These are phyloP conservation scores for Hydropotes inermis DNA, from an alignment of 2,113 vertebrate species.

Conservation along the genomic window DNA sequence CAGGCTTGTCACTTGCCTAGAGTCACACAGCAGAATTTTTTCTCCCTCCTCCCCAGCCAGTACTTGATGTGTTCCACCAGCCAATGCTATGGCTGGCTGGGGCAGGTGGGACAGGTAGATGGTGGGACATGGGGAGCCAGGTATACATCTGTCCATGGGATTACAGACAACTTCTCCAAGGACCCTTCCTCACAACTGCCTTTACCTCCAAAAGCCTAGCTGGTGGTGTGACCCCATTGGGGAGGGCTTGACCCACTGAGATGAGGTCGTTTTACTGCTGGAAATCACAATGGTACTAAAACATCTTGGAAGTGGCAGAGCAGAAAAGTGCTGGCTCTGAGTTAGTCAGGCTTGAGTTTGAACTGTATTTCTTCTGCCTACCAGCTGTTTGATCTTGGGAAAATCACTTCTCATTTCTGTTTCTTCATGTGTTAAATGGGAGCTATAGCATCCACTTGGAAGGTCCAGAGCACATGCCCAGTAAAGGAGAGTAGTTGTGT, in stretches of 20 bases:
- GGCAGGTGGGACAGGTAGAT: not conserved
- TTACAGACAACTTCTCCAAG: not conserved
- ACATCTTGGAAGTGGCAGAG: not conserved
- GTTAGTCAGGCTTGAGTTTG: not conserved
- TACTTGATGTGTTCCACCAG: not conserved
- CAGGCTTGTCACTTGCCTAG: not conserved
- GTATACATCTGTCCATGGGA: not conserved
- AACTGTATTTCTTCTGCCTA: not conserved
- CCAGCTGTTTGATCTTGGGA: not conserved
- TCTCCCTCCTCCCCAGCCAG: not conserved
- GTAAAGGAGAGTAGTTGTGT: not conserved
- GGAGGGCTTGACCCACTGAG: not conserved
- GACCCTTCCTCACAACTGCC: not conserved
- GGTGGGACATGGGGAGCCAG: not conserved
- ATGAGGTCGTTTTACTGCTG: not conserved
- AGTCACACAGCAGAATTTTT: not conserved
- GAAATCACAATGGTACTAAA: not conserved
- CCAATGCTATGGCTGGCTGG: not conserved
- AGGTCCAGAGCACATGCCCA: not conserved
- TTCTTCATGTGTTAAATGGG: not conserved
- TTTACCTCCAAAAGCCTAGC: not conserved
- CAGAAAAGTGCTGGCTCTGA: not conserved
- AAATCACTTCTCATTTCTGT: not conserved
- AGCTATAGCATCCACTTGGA: not conserved
- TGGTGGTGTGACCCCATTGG: accelerated